Percentiles rank a stretch among this genome's conserved stretches.
These are phyloP conservation scores for Neopelma chrysocephalum DNA, from an alignment of 2,797 vertebrate genomes.

Conservation along the genomic window DNA sequence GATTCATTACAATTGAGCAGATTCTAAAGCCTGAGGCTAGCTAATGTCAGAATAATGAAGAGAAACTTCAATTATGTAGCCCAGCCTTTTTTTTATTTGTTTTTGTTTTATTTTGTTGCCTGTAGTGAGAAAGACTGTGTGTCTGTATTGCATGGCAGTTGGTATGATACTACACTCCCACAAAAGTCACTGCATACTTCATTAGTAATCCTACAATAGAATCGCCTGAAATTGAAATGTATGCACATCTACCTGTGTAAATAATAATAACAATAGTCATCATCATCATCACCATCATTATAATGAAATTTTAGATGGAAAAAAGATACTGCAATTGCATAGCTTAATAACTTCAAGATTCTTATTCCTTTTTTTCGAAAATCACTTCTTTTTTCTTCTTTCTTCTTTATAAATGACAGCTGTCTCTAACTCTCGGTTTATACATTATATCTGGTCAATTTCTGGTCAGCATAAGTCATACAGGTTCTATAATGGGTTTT, in stretches of 20 bases:
- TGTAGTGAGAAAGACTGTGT: background rate
- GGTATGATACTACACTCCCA: background rate
- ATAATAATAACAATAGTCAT: background rate
- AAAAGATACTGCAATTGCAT: background rate
- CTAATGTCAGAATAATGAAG: constrained; percentile 56
- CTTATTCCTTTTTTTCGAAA: background rate
- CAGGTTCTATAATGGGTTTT: background rate
- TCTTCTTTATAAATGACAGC: background rate
- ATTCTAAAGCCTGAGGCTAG: constrained; percentile 61
- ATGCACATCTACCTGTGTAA: background rate
- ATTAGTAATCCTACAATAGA: background rate
- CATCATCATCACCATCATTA: too few relatives aligned
- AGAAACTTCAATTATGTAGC: constrained; percentile 51
- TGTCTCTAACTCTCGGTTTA: background rate
- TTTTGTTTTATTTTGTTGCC: constrained; percentile 29
- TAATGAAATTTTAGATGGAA: background rate
- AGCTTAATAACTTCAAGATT: background rate
- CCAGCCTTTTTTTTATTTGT: constrained; percentile 17
- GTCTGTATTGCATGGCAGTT: background rate
- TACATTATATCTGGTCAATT: background rate
- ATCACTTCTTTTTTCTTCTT: background rate
- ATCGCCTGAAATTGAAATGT: background rate
- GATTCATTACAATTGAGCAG: constrained; percentile 59
- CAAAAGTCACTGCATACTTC: background rate
- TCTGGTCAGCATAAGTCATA: background rate